A percentile compares a stretch with the other conserved stretches of the same genome.
Conservation (phyloP, 64 coral and sea anemone genomes). For the Stichodactyla mertensii region DNA sequence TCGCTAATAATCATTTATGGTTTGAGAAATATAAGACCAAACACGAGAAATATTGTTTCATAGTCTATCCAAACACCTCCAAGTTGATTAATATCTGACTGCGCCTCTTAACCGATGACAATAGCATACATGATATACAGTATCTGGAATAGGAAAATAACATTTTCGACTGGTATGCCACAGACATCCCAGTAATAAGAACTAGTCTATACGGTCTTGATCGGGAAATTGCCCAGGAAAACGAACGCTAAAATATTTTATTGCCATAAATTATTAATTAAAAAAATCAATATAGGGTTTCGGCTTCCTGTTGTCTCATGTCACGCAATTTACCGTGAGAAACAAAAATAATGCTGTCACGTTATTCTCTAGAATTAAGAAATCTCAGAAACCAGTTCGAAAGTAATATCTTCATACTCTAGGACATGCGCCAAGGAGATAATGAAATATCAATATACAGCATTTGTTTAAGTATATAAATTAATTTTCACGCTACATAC, state of each 20-base stretch:
- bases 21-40: too few species aligned
- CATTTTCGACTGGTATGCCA: too few species aligned
- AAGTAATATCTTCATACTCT: background rate
- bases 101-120: too few species aligned
- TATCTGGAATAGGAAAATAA: too few species aligned
- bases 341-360: background rate
- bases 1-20: too few species aligned
- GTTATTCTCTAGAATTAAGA: background rate
- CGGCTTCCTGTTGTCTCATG: background rate
- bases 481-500: background rate
- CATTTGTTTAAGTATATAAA: background rate
- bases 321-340: background rate
- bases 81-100: too few species aligned
- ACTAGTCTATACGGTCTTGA: background rate
- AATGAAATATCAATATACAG: too few species aligned
- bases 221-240: background rate
- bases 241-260: background rate
- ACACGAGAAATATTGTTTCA: too few species aligned
- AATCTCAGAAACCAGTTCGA: background rate
- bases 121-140: too few species aligned
- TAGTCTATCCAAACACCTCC: too few species aligned
- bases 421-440: too few species aligned
- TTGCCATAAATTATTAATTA: background rate
- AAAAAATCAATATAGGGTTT: background rate
- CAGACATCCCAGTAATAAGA: too few species aligned